These are phyloP conservation scores for Athalia cordata DNA, from an alignment of 2,888 invertebrate genomes.

Conservation along the genomic window DNA sequence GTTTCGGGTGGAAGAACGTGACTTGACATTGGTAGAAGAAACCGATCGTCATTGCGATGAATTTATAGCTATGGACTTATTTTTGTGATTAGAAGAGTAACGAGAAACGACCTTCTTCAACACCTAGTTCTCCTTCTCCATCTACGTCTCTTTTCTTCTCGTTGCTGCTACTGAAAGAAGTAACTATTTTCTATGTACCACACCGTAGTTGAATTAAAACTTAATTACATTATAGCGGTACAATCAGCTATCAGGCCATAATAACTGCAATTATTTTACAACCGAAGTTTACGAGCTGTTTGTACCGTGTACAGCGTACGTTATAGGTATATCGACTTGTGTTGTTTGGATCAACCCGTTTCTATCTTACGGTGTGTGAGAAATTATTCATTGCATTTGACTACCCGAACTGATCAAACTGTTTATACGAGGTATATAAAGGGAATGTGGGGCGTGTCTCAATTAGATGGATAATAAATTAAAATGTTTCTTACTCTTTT, in stretches of 20 bases:
- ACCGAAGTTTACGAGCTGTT: conserved; percentile 44
- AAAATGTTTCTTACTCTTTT: conserved; percentile 22
- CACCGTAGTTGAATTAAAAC: conserved; percentile 46
- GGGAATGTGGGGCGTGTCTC: conserved; percentile 31
- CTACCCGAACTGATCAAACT: conserved; percentile 33
- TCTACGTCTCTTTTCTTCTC: no score
- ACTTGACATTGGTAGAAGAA: conserved; percentile 28
- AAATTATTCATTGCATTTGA: conserved; percentile 27
- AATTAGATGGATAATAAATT: conserved; percentile 37
- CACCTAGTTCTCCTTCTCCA: conserved; percentile 34
- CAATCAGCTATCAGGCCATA: conserved; percentile 50
- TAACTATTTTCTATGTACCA: conserved; percentile 21
- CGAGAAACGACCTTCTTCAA: conserved; percentile 40
- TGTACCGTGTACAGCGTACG: conserved; percentile 18
- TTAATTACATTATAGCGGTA: conserved; percentile 53
- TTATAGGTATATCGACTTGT: no score
- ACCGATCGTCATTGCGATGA: not conserved
- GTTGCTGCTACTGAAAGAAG: conserved; percentile 1
- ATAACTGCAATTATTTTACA: conserved; percentile 51
- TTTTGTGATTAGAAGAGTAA: conserved; percentile 34
- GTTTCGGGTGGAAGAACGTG: not conserved
- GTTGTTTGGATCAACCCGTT: conserved; percentile 30
- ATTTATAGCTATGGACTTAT: not conserved
- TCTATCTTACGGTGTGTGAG: not conserved
- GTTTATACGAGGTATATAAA: not conserved